Percentiles rank a stretch among this genome's conserved stretches.
phyloP scores from a whole-genome alignment of 30 jellyfish, hydroid and myxozoan genomes.

The Nemopilema nomurai region DNA sequence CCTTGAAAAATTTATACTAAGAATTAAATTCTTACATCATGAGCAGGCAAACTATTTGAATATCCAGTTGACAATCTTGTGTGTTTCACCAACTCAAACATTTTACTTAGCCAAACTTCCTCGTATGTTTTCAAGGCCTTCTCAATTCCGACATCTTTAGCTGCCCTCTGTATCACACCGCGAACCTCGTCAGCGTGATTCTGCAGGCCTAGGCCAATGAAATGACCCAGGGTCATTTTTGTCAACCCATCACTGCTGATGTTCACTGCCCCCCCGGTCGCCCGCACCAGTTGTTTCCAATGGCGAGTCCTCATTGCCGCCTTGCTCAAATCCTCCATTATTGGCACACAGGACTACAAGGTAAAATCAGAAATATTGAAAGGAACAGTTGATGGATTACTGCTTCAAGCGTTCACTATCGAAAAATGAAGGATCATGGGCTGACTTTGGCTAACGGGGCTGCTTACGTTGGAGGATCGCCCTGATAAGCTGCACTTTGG shows the following conservation, averaged over 20 bases:
- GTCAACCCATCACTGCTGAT: conserved; percentile 73
- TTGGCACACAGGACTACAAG: conserved; percentile 79
- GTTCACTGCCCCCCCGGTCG: conserved; percentile 80
- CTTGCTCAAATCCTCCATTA: conserved; percentile 85
- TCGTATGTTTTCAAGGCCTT: conserved; percentile 81
- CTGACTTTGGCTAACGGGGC: no score
- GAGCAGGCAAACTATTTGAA: conserved; percentile 17
- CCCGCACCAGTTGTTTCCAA: conserved; percentile 88
- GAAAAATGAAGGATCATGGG: no score
- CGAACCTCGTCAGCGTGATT: conserved; percentile 87
- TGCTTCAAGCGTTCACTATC: background rate
- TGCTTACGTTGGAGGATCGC: no score
- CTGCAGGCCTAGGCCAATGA: conserved; percentile 78
- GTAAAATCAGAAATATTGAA: background rate
- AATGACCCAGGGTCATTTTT: conserved; percentile 73
- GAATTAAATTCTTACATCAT: conserved; percentile 32
- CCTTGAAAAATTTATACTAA: no score
- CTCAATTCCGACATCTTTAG: conserved; percentile 86
- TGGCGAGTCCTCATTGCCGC: conserved; percentile 92
- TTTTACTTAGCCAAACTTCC: conserved; percentile 88
- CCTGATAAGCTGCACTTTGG: no score
- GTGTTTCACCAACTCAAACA: conserved; percentile 76
- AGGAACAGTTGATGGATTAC: background rate
- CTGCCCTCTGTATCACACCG: conserved; percentile 74
- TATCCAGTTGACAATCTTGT: conserved; percentile 52